Percentiles rank a stretch among this genome's conserved stretches.
Conservation (phyloP, 1,140 invertebrate species). For the Popillia japonica region DNA sequence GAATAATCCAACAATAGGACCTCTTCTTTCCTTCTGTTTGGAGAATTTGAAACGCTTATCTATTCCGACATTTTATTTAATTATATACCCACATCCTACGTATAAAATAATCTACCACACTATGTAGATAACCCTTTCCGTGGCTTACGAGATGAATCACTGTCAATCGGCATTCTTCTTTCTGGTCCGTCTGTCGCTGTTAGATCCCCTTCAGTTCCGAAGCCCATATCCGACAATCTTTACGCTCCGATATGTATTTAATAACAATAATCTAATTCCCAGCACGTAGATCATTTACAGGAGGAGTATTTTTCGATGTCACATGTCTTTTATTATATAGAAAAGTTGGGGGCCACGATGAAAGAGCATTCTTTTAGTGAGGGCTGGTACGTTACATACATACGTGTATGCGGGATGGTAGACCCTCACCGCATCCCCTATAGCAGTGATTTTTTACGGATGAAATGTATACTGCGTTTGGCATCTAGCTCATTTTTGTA, state of each 20-base stretch:
- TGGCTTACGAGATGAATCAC: no score
- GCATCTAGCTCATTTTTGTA: neutral
- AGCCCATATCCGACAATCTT: constrained; percentile 16
- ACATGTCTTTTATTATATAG: constrained; percentile 32
- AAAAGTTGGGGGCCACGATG: neutral
- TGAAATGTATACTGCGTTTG: neutral
- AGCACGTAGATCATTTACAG: constrained; percentile 12
- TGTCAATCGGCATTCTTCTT: neutral
- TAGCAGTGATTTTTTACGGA: constrained; percentile 8
- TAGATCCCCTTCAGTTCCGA: neutral
- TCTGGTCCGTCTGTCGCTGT: neutral
- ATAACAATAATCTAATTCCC: constrained; percentile 26
- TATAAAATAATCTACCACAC: no score
- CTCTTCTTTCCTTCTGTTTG: neutral
- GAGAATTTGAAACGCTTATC: neutral
- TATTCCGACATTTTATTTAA: neutral
- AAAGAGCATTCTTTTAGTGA: neutral
- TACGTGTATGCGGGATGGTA: neutral
- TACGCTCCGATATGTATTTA: constrained; percentile 33
- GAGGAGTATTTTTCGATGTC: constrained; percentile 8
- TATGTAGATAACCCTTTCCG: no score
- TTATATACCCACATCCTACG: no score
- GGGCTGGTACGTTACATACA: no score
- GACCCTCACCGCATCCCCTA: neutral
- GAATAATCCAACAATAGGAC: neutral